Evolutionary conservation across 1,140 invertebrate species (phyloP).

Genomic region (Dolichoris vasculosae): DNA sequence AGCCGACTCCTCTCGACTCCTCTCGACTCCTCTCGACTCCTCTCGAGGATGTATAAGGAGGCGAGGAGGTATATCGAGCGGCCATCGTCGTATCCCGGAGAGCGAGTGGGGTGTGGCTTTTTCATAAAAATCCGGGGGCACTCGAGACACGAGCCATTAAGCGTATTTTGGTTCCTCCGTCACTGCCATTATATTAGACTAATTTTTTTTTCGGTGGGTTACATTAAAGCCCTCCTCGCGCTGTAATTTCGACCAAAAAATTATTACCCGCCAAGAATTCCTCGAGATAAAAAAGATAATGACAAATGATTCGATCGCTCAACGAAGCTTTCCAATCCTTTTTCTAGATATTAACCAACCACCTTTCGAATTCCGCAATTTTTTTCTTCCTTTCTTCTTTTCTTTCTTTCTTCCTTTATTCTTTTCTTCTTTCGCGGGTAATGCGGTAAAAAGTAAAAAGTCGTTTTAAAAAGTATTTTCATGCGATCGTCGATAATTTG

Average conservation of each 20-base stretch:
- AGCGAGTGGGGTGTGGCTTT: slow-evolving; percentile 48
- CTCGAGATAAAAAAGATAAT: slow-evolving; percentile 10
- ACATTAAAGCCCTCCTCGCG: neutral
- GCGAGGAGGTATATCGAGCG: slow-evolving; percentile 12
- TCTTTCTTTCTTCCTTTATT: neutral
- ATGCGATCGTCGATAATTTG: neutral
- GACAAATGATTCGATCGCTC: slow-evolving; percentile 19
- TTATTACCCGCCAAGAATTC: slow-evolving; percentile 1
- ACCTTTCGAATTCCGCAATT: neutral
- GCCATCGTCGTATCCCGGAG: slow-evolving; percentile 4
- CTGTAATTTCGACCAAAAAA: neutral
- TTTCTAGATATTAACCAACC: neutral
- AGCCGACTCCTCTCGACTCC: slow-evolving; percentile 19
- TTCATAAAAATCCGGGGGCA: slow-evolving; percentile 40
- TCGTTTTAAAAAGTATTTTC: neutral
- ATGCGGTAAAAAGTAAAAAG: neutral
- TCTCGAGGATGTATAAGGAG: too few species aligned
- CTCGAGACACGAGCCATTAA: slow-evolving; percentile 12
- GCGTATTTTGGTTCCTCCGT: neutral
- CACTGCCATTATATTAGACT: slow-evolving; percentile 14
- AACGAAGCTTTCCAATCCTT: neutral
- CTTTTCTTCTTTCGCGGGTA: neutral
- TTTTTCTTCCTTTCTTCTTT: neutral
- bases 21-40: too few species aligned
- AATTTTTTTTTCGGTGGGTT: neutral